Percentiles rank a stretch among this genome's conserved stretches.
Conservation (phyloP, 92 coral and sea anemone species). For the Anthopleura xanthogrammica region DNA sequence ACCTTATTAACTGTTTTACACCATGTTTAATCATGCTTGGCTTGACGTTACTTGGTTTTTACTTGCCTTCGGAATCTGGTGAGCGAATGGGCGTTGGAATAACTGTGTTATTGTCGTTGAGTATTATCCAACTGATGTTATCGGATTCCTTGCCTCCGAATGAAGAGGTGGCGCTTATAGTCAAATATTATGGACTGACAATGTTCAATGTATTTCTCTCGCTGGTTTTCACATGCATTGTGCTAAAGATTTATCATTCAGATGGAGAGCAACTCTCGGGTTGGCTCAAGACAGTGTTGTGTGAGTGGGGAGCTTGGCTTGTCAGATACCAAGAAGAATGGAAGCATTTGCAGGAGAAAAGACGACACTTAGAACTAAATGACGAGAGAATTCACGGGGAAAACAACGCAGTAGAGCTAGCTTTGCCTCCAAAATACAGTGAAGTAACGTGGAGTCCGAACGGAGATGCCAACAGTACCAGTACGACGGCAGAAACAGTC, state of each 20-base stretch:
- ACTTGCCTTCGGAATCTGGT: conserved; percentile 79
- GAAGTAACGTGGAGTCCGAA: conserved; percentile 48
- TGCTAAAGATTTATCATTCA: conserved; percentile 64
- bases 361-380: conserved; percentile 43
- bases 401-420: conserved; percentile 7
- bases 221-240: conserved; percentile 73
- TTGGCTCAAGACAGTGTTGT: conserved; percentile 48
- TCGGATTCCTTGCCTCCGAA: conserved; percentile 88
- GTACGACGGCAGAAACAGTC: conserved; percentile 5
- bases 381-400: neutral
- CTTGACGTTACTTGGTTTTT: conserved; percentile 73
- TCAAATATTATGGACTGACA: conserved; percentile 79
- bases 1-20: conserved; percentile 76
- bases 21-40: conserved; percentile 90
- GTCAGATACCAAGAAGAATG: conserved; percentile 65
- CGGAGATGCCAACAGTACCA: conserved; percentile 28
- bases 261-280: conserved; percentile 46
- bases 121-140: conserved; percentile 82
- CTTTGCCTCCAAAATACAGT: conserved; percentile 21
- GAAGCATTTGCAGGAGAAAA: conserved; percentile 55
- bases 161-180: conserved; percentile 81
- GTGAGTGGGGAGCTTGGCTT: conserved; percentile 69
- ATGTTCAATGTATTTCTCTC: conserved; percentile 81
- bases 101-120: conserved; percentile 76
- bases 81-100: conserved; percentile 93